A percentile compares a stretch with the other conserved stretches of the same genome.
Conservation (phyloP, 2,888 invertebrate species). For the Epirrhoe tristata region DNA sequence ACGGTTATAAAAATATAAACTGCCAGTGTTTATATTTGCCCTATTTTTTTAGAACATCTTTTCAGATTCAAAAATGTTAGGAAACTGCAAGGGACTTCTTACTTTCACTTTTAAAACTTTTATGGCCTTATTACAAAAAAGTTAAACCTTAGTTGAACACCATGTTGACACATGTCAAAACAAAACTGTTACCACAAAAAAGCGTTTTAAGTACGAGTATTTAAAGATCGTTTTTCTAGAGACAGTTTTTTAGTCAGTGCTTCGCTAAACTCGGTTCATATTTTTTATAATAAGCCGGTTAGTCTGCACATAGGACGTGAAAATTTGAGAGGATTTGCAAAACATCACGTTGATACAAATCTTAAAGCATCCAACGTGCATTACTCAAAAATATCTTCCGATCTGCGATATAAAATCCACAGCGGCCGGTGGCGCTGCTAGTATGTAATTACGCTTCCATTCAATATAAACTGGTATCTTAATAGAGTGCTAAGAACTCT, state of each 20-base stretch:
- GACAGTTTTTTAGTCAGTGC: no score
- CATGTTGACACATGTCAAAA: no score
- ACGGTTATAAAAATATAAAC: no score
- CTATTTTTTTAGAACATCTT: not conserved
- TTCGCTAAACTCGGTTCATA: no score
- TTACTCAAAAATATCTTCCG: slow-evolving; percentile 59
- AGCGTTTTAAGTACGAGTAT: no score
- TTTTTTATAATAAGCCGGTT: no score
- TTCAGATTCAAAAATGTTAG: not conserved
- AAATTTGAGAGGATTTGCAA: not conserved
- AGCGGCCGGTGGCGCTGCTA: slow-evolving; percentile 70
- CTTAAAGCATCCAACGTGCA: slow-evolving; percentile 55
- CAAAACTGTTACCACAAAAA: no score
- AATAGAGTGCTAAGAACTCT: slow-evolving; percentile 77
- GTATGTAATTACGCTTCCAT: slow-evolving; percentile 73
- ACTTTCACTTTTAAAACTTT: not conserved
- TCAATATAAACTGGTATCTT: slow-evolving; percentile 69
- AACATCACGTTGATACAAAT: slow-evolving; percentile 9
- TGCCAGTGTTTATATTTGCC: not conserved
- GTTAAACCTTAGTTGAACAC: no score
- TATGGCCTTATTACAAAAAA: no score
- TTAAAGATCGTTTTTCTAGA: no score
- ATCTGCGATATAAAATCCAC: slow-evolving; percentile 66
- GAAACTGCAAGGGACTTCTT: not conserved
- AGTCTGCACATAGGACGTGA: not conserved